Evolutionary conservation across 64 coral and sea anemone genomes (phyloP), one percentile per base, ranked within the genome.

Genomic region (Actinia tenebrosa): DNA sequence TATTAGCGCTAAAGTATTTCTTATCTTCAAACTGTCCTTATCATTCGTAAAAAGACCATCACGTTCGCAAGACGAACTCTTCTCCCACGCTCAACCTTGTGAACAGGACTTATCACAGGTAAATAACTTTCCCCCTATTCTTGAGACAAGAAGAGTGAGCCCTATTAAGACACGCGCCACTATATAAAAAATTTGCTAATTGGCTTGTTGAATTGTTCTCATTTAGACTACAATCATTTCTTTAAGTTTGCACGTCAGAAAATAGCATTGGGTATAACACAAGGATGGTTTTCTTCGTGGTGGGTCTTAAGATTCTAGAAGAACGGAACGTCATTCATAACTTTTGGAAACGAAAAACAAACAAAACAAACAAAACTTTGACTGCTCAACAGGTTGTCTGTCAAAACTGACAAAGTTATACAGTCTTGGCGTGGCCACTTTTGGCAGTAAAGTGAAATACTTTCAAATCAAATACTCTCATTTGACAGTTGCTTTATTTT

Each of bases 1-100:
- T 42, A 75, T 75, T 75, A 75, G 69, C 7, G 8, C 5, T 75
- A 75, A 75, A 75, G 69, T 75, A 75, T 75, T 75, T 75, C 69
- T 75, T 75, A 75, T 75, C 69, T 75, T 15, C 69, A 75, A 75
- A 75, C 69, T 75, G 69, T 75, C 26, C 69, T 75, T 75, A 75
- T 75, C 69, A 42, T 75, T 75, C 69, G 23, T 75, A 75, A 7
- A 42, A 75, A 42, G 69, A 30, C 69, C 69, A 30, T 75, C 69
- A 75, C 69, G 69, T 75, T 75, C 69, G 63, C 27, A 4, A 75
- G 69, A 10, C 8, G 13, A 75, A 30, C 23, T 9, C 11, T 75
- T 75, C n/a, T 75, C 69, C 69, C 69, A 75, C 69, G 69, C 69
- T 15, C 26, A 75, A 13, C 9, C 26, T 13, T 9, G 56, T 58